phyloP scores from a whole-genome alignment of 37 sponge, comb jelly and placozoan species.

The Ianthella basta region DNA sequence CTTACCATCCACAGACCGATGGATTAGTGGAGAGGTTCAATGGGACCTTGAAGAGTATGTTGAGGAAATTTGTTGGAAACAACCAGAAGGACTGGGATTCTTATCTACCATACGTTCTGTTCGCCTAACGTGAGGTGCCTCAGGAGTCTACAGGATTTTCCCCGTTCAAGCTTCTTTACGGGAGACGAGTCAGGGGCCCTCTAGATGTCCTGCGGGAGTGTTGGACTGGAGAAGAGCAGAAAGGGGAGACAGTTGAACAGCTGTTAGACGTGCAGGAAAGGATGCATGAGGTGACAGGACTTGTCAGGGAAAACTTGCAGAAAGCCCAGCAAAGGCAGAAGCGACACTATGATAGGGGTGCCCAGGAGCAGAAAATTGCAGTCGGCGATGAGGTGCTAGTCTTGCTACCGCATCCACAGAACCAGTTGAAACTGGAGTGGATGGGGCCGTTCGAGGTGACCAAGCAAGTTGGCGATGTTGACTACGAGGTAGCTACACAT shows the following conservation, averaged over 20 bases:
- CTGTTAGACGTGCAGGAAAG: background rate
- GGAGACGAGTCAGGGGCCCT: background rate
- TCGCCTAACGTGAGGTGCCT: slow-evolving; percentile 35
- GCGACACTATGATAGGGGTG: background rate
- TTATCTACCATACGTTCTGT: slow-evolving; percentile 22
- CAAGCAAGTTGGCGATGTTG: background rate
- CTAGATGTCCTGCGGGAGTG: slow-evolving; percentile 25
- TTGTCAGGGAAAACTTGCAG: background rate
- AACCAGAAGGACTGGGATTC: slow-evolving; percentile 13
- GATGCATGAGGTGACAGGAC: background rate
- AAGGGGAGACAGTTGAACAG: background rate
- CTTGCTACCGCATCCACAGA: background rate
- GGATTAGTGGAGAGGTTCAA: slow-evolving; percentile 42
- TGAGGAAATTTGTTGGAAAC: background rate
- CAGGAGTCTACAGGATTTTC: slow-evolving; percentile 29
- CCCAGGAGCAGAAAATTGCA: background rate
- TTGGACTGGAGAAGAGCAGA: background rate
- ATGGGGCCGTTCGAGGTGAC: background rate
- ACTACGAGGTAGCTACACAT: background rate
- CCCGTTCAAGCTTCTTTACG: slow-evolving; percentile 1
- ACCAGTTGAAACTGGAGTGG: background rate
- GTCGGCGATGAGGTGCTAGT: slow-evolving; percentile 4
- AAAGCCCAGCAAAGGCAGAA: background rate
- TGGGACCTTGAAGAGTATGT: slow-evolving; percentile 35
- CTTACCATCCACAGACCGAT: slow-evolving; percentile 54